Evolutionary conservation across 2,113 vertebrate genomes (phyloP), one percentile per base, ranked within the genome.

Genomic region (Centropus unirufus): DNA sequence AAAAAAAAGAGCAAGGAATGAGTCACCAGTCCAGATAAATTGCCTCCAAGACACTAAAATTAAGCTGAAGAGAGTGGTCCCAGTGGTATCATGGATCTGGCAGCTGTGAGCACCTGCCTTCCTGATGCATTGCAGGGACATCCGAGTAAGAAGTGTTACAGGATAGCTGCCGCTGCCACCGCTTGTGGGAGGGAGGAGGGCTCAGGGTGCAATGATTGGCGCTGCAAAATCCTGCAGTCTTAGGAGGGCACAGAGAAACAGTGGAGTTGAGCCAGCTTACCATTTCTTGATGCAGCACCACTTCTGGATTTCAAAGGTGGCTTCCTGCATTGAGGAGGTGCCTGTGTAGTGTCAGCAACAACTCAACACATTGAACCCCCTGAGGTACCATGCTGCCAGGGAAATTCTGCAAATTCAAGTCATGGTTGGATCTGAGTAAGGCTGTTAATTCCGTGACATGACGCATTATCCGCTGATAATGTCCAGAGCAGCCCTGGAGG

Each of bases 11-110:
- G 58, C 70, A 1, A 96, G 62, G 94, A 85, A 95, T 97, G 97
- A 97, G 95, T 97, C 97, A 97, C 85, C 91, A 67, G 70, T 66
- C 89, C 90, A 96, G 97, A 96, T 75, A 93, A 96, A 97, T 94
- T 94, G 93, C 95, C 85, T 95, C 81, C n/a, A 62, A 94, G 92
- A 92, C 87, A 83, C 77, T 95, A 95, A 95, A 97, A 96, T 96
- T 95, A 97, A 96, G 72, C 87, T 26, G 87, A 89, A 80, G 94
- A 96, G 73, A 83, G 77, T n/a, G 49, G 62, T 96, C 95, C 92
- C 95, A 81, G 66, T 0, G 27, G 95, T 93, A 49, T 85, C 47
- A 36, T 87, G 90, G 89, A 94, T 91, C 84, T 93, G 85, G 93
- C 92, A 92, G 77, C 94, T 94, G 83, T 44, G 47, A 92, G 94